A percentile compares a stretch with the other conserved stretches of the same genome.
These are phyloP conservation scores for Oxycera nigricornis DNA, from an alignment of 2,888 invertebrate species.

Conservation along the genomic window DNA sequence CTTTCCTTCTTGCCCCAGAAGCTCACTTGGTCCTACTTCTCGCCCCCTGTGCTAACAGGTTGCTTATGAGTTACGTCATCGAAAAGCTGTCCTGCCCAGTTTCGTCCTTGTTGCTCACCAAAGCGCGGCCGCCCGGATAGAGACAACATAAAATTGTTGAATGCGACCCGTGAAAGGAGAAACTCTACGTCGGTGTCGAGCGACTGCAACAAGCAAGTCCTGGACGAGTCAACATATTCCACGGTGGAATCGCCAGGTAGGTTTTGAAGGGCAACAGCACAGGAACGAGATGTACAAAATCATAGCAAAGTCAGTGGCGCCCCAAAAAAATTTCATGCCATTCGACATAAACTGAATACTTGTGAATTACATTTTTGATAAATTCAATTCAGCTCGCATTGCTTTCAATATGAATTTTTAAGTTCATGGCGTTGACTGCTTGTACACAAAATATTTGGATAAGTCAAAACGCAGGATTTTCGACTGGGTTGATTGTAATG, in stretches of 20 bases:
- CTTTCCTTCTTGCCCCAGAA: neutral
- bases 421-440: too few species aligned
- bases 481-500: too few species aligned
- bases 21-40: conserved; percentile 23
- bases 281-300: neutral
- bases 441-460: too few species aligned
- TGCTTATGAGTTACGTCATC: neutral
- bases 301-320: neutral
- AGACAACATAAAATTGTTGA: conserved; percentile 29
- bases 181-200: neutral
- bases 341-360: too few species aligned
- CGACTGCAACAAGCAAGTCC: neutral
- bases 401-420: too few species aligned
- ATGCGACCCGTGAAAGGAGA: conserved; percentile 18
- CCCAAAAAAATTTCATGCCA: too few species aligned
- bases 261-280: conserved; percentile 12
- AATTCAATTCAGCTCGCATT: too few species aligned
- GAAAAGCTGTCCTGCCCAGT: conserved; percentile 18
- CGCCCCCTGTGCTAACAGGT: conserved; percentile 34
- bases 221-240: conserved; percentile 13
- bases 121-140: neutral
- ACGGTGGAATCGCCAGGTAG: conserved; percentile 7
- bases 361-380: too few species aligned
- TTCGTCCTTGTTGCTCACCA: neutral
- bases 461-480: too few species aligned